Evolutionary conservation across 2,888 invertebrate species (phyloP), one percentile per base, ranked within the genome.

Genomic region (Drosophila monieri): DNA sequence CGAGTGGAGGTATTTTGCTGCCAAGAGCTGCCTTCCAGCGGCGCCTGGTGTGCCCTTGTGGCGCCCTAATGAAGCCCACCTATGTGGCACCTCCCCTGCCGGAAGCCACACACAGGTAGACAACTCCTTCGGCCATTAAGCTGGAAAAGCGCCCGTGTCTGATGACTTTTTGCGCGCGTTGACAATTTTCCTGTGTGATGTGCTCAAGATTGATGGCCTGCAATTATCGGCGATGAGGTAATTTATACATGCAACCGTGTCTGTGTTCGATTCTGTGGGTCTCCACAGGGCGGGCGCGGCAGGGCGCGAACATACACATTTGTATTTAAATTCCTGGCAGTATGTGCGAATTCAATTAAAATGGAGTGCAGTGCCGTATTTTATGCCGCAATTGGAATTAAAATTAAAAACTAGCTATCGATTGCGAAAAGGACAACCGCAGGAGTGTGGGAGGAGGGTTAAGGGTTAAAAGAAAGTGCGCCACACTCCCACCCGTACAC

Each of bases 341-440:
- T 32, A 57, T 59, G 67, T 58, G 76, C 41, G 62, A 76, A 80
- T 81, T 86, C 87, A 81, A 81, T 81, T 81, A 83, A 86, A 84
- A 84, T 78, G 71, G 84, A 83, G 87, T 86, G 87, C 87, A 78
- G 49, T 65, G 78, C 74, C 65, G 80, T 86, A 83, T 86, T 80
- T 86, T 78, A 83, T 83, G 85, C 71, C 62, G 74, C 73, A 85
- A 85, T 80, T 76, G 68, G 69, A 80, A 78, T 80, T 84, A 84
- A 86, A 80, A 84, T 83, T 83, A 77, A 86, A 86, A 86, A 83
- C 81, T 84, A 80, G 80, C 80, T 86, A 81, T 86, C 81, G 87
- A 81, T 84, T 86, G 62, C 58, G 56, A 62, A 30, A 41, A 44
- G 41, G 25, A 43, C 65, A 73, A 65, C 53, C 72, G 14, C 65